Percentiles rank a stretch among this genome's conserved stretches.
Conservation (phyloP, 2,888 invertebrate genomes). For the Hermaeophaga mercurialis region DNA sequence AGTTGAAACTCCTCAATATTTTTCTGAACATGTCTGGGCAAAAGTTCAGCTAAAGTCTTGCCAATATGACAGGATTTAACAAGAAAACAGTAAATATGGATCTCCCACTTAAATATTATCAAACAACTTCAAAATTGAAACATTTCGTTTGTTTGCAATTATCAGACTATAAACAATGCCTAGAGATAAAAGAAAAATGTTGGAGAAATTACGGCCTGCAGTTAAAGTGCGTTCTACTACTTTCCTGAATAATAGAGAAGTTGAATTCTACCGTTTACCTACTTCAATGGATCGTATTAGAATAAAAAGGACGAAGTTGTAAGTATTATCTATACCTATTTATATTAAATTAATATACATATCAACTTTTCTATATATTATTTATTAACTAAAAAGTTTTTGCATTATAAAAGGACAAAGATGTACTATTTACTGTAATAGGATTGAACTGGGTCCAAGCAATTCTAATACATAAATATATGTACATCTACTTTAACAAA, state of each 20-base stretch:
- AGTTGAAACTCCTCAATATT: conserved; percentile 30
- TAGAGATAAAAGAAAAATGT: conserved; percentile 34
- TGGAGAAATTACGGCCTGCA: conserved; percentile 35
- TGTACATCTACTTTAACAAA: no score
- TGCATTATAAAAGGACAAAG: no score
- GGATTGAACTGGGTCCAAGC: no score
- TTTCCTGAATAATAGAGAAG: conserved; percentile 37
- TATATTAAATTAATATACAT: no score
- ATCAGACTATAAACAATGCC: conserved; percentile 36
- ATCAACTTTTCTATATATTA: no score
- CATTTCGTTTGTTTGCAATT: conserved; percentile 29
- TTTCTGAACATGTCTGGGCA: conserved; percentile 28
- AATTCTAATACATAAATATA: no score
- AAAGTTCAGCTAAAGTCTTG: conserved; percentile 16
- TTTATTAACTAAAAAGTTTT: no score
- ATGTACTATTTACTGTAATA: no score
- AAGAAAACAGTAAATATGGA: conserved; percentile 34
- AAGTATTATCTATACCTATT: conserved; percentile 30
- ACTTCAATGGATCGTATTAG: conserved; percentile 34
- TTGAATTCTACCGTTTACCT: conserved; percentile 33
- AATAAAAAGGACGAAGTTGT: conserved; percentile 39
- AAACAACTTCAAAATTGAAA: conserved; percentile 19
- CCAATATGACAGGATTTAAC: conserved; percentile 33
- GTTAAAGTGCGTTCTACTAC: conserved; percentile 37
- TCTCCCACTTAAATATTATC: conserved; percentile 30